phyloP scores from a whole-genome alignment of 2,797 vertebrate species.

The Gymnodraco acuticeps region DNA sequence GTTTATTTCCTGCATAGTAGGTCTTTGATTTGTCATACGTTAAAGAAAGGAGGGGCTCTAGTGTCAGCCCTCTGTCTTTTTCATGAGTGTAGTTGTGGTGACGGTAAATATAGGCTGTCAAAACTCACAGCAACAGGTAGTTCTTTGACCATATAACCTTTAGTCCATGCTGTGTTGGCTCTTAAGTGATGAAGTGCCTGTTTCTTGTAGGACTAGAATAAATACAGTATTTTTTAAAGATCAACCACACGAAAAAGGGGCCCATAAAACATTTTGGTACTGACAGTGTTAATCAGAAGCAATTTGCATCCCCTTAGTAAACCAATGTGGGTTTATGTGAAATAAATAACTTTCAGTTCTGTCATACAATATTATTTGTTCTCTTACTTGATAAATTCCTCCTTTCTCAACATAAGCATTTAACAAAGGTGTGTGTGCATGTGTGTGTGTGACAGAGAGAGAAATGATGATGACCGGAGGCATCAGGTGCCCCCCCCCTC shows the following conservation, averaged over 20 bases:
- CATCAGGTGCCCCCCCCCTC: conserved; percentile 62
- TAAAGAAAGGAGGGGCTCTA: not conserved
- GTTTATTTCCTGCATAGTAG: not conserved
- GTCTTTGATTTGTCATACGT: not conserved
- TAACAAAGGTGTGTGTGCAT: conserved; percentile 33
- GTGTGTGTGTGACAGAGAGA: conserved; percentile 30
- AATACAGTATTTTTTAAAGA: not conserved
- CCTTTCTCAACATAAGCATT: conserved; percentile 8
- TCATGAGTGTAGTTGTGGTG: not conserved
- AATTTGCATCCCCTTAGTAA: not conserved
- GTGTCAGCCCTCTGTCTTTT: not conserved
- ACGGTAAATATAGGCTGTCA: not conserved
- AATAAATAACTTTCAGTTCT: no score
- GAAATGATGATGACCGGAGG: conserved; percentile 56
- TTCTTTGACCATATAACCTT: not conserved
- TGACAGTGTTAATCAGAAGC: not conserved
- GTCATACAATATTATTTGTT: not conserved
- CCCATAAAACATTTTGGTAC: no score
- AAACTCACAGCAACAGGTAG: not conserved
- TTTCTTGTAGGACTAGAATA: not conserved
- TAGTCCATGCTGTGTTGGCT: not conserved
- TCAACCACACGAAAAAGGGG: not conserved
- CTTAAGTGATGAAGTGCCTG: not conserved
- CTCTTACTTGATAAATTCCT: not conserved
- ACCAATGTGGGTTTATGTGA: no score